Base-by-base conservation (phyloP, 2,888 invertebrate species). In the Phaonia tiefii region DNA sequence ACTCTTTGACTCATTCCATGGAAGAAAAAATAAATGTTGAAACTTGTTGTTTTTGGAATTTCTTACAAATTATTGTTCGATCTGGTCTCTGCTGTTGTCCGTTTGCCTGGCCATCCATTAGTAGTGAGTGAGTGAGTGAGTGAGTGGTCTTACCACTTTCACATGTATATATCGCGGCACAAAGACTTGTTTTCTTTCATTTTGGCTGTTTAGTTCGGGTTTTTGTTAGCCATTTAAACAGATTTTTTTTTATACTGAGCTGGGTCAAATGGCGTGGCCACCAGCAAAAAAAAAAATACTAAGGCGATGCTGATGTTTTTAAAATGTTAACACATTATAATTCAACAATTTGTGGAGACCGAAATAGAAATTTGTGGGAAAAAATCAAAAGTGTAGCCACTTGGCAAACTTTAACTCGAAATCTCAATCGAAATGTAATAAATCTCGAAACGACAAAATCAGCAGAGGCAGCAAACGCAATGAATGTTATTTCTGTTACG, bases 101-200 rank as follows among this genome's bases (percentile, higher is more conserved):
- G 10, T 20, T n/a, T 72, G 46, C 51, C n/a, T 42, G 46, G 58
- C 44, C 20, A 44, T 63, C n/a, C 46, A 13, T 56, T 54, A 72
- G n/a, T n/a, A n/a, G n/a, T n/a, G n/a, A n/a, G n/a, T n/a, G n/a
- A n/a, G n/a, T n/a, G n/a, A n/a, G n/a, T n/a, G n/a, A n/a, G 74
- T 67, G 31, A 78, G 74, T 81, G 58, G 80, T 81, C 26, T 75
- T 78, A 81, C 80, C 80, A 81, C 80, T 81, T 81, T 81, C 80
- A 81, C 80, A 75, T 71, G 54, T 75, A 72, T 60, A 71, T 75
- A 54, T 66, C 63, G 54, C 17, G 46, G 13, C 58, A n/a, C 56
- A 69, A 63, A 31, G 67, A 72, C 74, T 67, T 54, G 77, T 77
- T 77, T 71, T 42, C 25, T 20, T 39, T 20, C 56, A 10, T 60